Evolutionary conservation across 2,113 vertebrate genomes (phyloP), one percentile per base, ranked within the genome.

Genomic region (Thinocorus orbignyianus): DNA sequence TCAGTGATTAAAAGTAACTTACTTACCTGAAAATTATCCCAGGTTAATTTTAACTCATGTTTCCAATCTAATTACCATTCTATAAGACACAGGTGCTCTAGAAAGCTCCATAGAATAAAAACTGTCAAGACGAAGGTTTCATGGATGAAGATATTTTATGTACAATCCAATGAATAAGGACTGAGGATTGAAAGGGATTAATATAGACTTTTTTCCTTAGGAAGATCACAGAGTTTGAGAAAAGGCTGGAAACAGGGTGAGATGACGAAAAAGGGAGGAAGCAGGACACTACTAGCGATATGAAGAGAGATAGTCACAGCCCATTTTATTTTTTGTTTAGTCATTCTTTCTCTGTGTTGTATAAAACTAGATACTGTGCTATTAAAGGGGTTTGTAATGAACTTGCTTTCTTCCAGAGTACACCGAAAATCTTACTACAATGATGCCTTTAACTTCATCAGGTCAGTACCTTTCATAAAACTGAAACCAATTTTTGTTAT

Each of bases 381-480:
- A 46, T 65, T 62, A 78, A 81, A 54, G 2, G 39, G 69, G 7
- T 51, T 84, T 46, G 33, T 72, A 35, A 83, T 44, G 10, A 70
- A 37, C 28, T 91, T 86, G 1, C 6, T 95, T 94, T 96, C 60
- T 97, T 95, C 22, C 57, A 81, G 70, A 6, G 49, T 24, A 44
- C 66, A 33, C 31, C 83, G 97, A 74, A 81, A 81, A 31, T 82
- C 49, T 80, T 30, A 61, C 79, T 88, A 95, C 95, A 72, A 17
- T 4, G 7, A n/a, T 8, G 11, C 73, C 90, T 62, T 48, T 44
- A 86, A 91, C 81, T n/a, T 92, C 77, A 0, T 42, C 92, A 94
- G 89, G 94, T 96, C 60, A 82, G 94, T 94, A 69, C 33, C 19
- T 64, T 83, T 76, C 28, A 52, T 46, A 54, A 94, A 84, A 60